Base-by-base conservation (phyloP, 2,113 vertebrate genomes). In the Lepisosteus osseus region DNA sequence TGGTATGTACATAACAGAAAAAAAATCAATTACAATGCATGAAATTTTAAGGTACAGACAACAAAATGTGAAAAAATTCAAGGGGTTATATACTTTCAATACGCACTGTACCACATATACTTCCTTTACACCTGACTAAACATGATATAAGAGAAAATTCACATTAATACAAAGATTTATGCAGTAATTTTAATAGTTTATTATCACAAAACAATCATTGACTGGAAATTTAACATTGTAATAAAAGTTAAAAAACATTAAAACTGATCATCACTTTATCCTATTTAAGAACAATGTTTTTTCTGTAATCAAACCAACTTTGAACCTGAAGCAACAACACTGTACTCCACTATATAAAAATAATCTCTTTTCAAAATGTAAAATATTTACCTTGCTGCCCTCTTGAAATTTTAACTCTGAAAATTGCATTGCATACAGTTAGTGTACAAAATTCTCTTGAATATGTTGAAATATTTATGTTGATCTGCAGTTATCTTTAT, bases 281-380 rank as follows among this genome's bases (percentile, higher is more conserved):
- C 29, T 29, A 29, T 29, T 29, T 29, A 29, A 29, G 29, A 29
- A 29, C 29, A 29, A 29, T 1, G 29, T 29, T 29, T 67, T 54
- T 74, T 55, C 7, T 11, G 44, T n/a, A 13, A 66, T 17, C 5
- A 56, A 72, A 11, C 40, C 65, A 12, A 3, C 56, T 41, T 54
- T 13, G 7, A 42, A 51, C 3, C 15, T 54, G 67, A 6, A 40
- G 67, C n/a, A 13, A 11, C 11, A n/a, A 55, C 9, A 44, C 56
- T 54, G 17, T 11, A 15, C 42, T 42, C 57, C 12, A 62, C 64
- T 14, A 65, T 86, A 89, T 14, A 87, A 88, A 88, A 87, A 88
- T 86, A 88, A 69, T 29, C 61, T 61, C 72, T 77, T 69, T 65
- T 69, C 68, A 15, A 77, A 80, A 76, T 54, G 67, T 61, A 74